Base-by-base conservation (phyloP, 2,888 invertebrate species). In the Lysandra bellargus region DNA sequence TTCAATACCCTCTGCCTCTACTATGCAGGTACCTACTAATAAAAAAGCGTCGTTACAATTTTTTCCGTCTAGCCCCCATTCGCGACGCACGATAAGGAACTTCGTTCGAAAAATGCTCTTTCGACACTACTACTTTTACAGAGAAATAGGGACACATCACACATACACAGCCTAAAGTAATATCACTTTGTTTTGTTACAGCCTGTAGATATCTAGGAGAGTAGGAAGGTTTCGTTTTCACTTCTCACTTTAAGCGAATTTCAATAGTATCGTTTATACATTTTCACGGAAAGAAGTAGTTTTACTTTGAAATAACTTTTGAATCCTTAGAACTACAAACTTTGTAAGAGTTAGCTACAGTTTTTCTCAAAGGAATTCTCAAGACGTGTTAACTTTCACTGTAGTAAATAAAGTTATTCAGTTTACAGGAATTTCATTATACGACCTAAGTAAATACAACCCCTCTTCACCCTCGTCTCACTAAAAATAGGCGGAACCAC, bases 381-480 rank as follows among this genome's bases (percentile, higher is more conserved):
- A 1, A 12, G 30, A 64, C 64, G 64, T 30, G 61, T 64, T 64
- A 9, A 7, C 23, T 7, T 64, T 30, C 64, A 64, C 3, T 23
- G 9, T 30, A n/a, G 64, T 30, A 69, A 37, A 69, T 69, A 69
- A 37, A 37, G 69, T 69, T 69, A 69, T 69, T 12, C 14, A 69
- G 33, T 33, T 69, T 69, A 14, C 1, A 23, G 23, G 49, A 30
- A 74, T 75, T 76, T 76, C 33, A 76, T 76, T 57, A 76, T 23
- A 12, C 17, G 57, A 76, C 76, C 76, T 76, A 76, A 76, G 57
- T 76, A 76, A 76, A 76, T 7, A 57, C 17, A 14, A 33, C 33
- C 53, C 33, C 53, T 53, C 76, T 53, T 76, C 76, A 76, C 76
- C 76, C 76, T 76, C 76, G 57, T 76, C 76, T 53, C 37, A 49